Conservation (phyloP, 2,888 invertebrate genomes). For the Drosophila percnosoma region DNA sequence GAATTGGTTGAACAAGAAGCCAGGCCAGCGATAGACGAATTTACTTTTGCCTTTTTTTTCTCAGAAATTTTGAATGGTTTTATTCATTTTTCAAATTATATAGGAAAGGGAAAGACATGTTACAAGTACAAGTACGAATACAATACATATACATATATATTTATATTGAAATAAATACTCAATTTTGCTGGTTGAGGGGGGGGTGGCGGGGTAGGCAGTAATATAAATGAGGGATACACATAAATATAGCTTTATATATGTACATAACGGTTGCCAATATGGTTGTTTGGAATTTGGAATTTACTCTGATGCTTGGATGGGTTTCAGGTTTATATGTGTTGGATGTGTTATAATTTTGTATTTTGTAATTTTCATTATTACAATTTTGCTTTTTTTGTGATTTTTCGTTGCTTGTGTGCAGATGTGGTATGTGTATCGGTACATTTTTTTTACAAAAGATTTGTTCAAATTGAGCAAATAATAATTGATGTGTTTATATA, state of each 20-base stretch:
- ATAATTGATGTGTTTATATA: slow-evolving; percentile 6
- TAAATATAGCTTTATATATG: slow-evolving; percentile 36
- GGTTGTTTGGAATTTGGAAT: slow-evolving; percentile 39
- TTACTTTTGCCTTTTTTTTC: slow-evolving; percentile 51
- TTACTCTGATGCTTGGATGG: slow-evolving; percentile 35
- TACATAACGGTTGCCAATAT: slow-evolving; percentile 42
- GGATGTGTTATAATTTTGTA: background rate
- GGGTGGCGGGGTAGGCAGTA: slow-evolving; percentile 11
- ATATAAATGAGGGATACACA: slow-evolving; percentile 37
- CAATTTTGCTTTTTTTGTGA: background rate
- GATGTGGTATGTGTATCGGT: slow-evolving; percentile 22
- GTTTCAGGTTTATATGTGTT: slow-evolving; percentile 20
- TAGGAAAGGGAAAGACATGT: slow-evolving; percentile 50
- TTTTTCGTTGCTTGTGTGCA: slow-evolving; percentile 38
- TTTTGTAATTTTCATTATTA: background rate
- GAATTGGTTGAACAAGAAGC: slow-evolving; percentile 71
- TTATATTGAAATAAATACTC: slow-evolving; percentile 24
- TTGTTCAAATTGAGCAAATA: slow-evolving; percentile 9
- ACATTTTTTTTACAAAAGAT: slow-evolving; percentile 45
- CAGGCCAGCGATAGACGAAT: slow-evolving; percentile 78
- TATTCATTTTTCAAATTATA: slow-evolving; percentile 50
- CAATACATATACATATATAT: slow-evolving; percentile 39
- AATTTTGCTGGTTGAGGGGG: slow-evolving; percentile 1
- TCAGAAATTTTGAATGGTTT: slow-evolving; percentile 55
- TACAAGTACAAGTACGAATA: slow-evolving; percentile 48